Evolutionary conservation across 2,797 vertebrate genomes (phyloP).

Genomic region (Carapus acus): DNA sequence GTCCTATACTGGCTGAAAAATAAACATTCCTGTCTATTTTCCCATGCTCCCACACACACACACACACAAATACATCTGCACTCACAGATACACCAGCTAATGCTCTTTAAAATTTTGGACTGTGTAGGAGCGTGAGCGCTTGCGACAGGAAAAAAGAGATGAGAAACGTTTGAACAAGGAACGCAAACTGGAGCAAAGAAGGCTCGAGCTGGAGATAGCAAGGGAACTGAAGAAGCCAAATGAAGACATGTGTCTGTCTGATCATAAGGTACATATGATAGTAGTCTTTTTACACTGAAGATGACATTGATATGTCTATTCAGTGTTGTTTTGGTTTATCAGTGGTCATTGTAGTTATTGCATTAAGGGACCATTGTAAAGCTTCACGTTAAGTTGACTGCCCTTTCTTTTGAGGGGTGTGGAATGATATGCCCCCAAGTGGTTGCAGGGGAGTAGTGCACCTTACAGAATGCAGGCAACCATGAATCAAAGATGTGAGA

Average conservation of each 20-base stretch:
- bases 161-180: conserved; percentile 98
- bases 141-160: conserved; percentile 97
- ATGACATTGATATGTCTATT: too few relatives aligned
- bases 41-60: background rate
- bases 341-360: background rate
- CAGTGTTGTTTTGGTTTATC: background rate
- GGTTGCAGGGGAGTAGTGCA: conserved; percentile 47
- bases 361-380: background rate
- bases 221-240: conserved; percentile 97
- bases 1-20: conserved; percentile 67
- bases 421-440: conserved; percentile 56
- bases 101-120: conserved; percentile 54
- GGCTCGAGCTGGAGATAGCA: conserved; percentile 93
- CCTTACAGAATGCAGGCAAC: background rate
- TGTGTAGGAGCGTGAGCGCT: conserved; percentile 89
- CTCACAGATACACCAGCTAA: conserved; percentile 49
- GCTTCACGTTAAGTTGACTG: background rate
- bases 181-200: conserved; percentile 91
- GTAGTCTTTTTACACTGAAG: background rate
- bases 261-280: conserved; percentile 85
- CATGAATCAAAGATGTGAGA: conserved; percentile 14
- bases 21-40: conserved; percentile 59
- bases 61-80: conserved; percentile 7
- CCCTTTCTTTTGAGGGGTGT: background rate
- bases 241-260: conserved; percentile 98